These are phyloP conservation scores for Troides aeacus DNA, from an alignment of 2,888 invertebrate species.

Conservation along the genomic window DNA sequence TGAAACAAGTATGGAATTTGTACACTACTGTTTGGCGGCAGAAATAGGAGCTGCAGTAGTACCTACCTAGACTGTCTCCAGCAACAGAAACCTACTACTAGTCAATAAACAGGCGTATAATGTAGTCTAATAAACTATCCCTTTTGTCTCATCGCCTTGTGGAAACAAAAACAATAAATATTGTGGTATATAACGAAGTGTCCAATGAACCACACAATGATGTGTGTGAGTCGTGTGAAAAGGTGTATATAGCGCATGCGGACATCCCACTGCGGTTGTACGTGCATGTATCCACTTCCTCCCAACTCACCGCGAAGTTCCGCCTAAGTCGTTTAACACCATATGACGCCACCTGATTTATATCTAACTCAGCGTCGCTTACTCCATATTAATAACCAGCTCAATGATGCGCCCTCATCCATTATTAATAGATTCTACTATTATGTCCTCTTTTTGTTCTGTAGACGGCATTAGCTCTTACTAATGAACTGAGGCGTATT, in stretches of 20 bases:
- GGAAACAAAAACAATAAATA: too few species aligned
- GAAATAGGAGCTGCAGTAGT: too few species aligned
- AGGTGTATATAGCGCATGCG: conserved; percentile 1
- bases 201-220: neutral
- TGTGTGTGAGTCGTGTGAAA: conserved; percentile 16
- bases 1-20: too few species aligned
- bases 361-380: conserved; percentile 15
- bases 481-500: conserved; percentile 17
- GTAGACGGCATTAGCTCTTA: conserved; percentile 7
- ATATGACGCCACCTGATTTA: conserved; percentile 33
- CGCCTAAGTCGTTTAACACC: conserved; percentile 33
- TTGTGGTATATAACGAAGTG: neutral
- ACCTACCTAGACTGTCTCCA: too few species aligned
- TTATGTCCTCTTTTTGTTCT: conserved; percentile 16
- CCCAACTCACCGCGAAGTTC: conserved; percentile 42
- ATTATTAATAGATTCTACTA: conserved; percentile 24
- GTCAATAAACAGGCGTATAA: too few species aligned
- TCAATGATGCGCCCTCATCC: conserved; percentile 20
- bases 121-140: too few species aligned
- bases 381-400: conserved; percentile 27
- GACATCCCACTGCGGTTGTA: conserved; percentile 36
- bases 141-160: too few species aligned
- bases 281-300: conserved; percentile 41
- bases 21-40: too few species aligned
- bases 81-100: too few species aligned